These are phyloP conservation scores for Limonius californicus DNA, from an alignment of 1,140 invertebrate species.

Conservation along the genomic window DNA sequence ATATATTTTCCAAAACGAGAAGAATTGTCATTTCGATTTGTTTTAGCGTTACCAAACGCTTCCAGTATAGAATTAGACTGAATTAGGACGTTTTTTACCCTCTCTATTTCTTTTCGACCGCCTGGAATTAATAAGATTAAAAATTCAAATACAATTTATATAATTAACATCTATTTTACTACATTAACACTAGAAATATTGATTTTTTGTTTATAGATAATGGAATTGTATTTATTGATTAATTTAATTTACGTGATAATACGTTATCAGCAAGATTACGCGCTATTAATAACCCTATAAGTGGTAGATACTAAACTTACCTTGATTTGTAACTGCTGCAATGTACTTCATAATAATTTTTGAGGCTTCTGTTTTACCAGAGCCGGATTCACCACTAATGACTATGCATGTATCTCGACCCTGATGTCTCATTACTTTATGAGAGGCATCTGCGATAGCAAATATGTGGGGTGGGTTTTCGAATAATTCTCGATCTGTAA, in stretches of 20 bases:
- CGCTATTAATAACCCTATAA: neutral
- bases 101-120: conserved; percentile 91
- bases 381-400: conserved; percentile 93
- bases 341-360: conserved; percentile 99
- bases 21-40: conserved; percentile 95
- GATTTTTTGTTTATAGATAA: no score
- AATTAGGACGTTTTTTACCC: conserved; percentile 94
- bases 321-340: conserved; percentile 91
- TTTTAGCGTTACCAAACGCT: conserved; percentile 97
- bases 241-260: no score
- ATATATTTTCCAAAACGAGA: conserved; percentile 98
- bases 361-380: conserved; percentile 96
- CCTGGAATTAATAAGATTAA: no score
- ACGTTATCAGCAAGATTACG: no score
- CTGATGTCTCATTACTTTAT: conserved; percentile 84
- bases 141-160: no score
- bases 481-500: conserved; percentile 77
- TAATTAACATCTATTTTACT: no score
- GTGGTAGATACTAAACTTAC: conserved; percentile 47
- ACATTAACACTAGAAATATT: no score
- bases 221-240: no score
- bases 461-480: conserved; percentile 94
- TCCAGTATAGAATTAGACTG: conserved; percentile 95
- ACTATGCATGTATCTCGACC: conserved; percentile 93
- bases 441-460: conserved; percentile 91